Conservation (phyloP, 2,888 invertebrate species). For the Holacanthella duospinosa region DNA sequence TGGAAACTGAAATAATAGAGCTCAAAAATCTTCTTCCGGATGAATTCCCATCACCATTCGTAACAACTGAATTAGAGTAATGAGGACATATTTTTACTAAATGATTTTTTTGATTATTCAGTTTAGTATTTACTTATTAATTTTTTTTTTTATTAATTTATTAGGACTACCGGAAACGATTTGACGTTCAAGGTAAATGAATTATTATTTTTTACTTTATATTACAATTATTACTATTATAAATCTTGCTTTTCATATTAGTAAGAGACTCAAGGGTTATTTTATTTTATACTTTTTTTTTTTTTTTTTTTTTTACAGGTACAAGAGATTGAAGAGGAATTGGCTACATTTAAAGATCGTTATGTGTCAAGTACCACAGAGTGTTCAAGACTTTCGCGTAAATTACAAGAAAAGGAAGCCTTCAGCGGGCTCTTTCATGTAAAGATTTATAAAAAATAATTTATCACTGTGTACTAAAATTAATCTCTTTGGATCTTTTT, state of each 20-base stretch:
- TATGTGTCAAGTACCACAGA: slow-evolving; percentile 57
- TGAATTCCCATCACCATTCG: too few species aligned
- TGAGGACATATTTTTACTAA: too few species aligned
- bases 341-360: slow-evolving; percentile 60
- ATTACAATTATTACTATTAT: too few species aligned
- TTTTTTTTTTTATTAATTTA: background rate
- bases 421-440: background rate
- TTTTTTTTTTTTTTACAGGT: background rate
- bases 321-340: slow-evolving; percentile 59
- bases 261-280: too few species aligned
- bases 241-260: too few species aligned
- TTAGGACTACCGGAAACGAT: background rate
- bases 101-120: too few species aligned
- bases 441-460: background rate
- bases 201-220: too few species aligned
- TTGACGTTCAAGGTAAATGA: background rate
- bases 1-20: too few species aligned
- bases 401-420: slow-evolving; percentile 50
- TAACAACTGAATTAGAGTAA: too few species aligned
- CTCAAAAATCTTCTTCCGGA: too few species aligned
- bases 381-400: slow-evolving; percentile 51
- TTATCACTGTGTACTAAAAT: background rate
- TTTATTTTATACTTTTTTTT: background rate
- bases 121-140: background rate
- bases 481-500: too few species aligned